These are phyloP conservation scores for Eupithecia centaureata DNA, from an alignment of 2,888 invertebrate species.

Conservation along the genomic window DNA sequence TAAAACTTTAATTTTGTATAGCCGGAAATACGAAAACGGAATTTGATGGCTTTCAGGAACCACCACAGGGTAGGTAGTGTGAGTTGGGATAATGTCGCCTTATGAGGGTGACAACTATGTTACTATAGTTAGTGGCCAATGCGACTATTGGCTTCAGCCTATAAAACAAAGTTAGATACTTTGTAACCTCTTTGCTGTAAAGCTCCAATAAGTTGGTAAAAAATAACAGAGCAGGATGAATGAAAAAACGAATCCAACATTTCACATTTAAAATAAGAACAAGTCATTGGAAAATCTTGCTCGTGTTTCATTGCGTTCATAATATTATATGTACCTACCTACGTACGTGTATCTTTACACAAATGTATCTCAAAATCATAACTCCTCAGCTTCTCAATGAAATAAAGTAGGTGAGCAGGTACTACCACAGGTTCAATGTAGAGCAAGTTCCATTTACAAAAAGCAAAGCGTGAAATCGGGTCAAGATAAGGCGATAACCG, in stretches of 20 bases:
- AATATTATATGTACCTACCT: no score
- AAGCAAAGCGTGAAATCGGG: constrained; percentile 16
- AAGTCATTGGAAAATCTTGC: neutral
- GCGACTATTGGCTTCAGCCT: no score
- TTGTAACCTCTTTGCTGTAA: neutral
- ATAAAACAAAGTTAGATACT: neutral
- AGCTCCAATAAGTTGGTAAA: neutral
- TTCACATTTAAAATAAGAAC: neutral
- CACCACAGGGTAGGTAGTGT: no score
- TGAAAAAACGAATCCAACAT: neutral
- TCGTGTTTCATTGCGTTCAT: neutral
- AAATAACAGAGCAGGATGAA: neutral
- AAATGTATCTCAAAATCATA: neutral
- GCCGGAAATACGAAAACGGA: no score
- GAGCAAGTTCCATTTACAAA: constrained; percentile 12
- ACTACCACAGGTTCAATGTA: constrained; percentile 1
- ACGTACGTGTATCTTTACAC: no score
- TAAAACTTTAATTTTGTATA: no score
- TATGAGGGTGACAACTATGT: no score
- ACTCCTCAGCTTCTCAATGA: neutral
- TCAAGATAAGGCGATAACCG: constrained; percentile 13
- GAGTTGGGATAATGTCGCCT: no score
- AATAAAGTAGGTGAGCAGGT: constrained; percentile 4
- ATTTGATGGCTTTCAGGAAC: no score
- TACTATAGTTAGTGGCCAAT: no score